Evolutionary conservation across 1,140 invertebrate genomes (phyloP).

Genomic region (Parapsyche elsis): DNA sequence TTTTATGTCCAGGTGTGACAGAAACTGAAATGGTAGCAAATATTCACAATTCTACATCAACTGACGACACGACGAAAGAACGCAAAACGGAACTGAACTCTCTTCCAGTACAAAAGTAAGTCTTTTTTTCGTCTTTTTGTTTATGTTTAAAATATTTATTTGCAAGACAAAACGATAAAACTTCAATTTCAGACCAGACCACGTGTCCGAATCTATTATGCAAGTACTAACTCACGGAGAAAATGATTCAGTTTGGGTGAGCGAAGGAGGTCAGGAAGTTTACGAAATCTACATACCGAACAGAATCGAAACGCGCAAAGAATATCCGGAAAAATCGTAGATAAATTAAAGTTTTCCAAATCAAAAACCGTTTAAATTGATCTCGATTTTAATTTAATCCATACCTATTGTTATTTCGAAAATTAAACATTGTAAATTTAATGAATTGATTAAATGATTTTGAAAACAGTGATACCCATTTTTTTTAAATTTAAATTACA

Average conservation of each 20-base stretch:
- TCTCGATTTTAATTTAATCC: no score
- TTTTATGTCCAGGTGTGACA: slow-evolving; percentile 68
- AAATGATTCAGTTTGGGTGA: slow-evolving; percentile 68
- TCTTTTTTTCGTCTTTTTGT: no score
- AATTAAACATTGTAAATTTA: no score
- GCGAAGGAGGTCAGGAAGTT: slow-evolving; percentile 65
- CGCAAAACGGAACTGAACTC: neutral
- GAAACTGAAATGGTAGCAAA: slow-evolving; percentile 60
- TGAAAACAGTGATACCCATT: no score
- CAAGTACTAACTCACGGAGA: slow-evolving; percentile 65
- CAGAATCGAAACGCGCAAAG: slow-evolving; percentile 47
- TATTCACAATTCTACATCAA: neutral
- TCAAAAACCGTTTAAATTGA: no score
- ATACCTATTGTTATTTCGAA: no score
- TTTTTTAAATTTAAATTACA: no score
- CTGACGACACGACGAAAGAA: neutral
- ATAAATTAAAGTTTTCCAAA: no score
- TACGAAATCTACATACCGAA: slow-evolving; percentile 67
- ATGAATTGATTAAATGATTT: no score
- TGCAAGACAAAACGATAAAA: neutral
- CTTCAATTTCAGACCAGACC: slow-evolving; percentile 59
- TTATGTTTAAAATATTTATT: neutral
- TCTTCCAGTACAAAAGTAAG: slow-evolving; percentile 15
- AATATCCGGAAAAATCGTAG: neutral
- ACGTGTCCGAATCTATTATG: slow-evolving; percentile 65